Evolutionary conservation across 2,888 invertebrate species (phyloP).

Genomic region (Drosophila pullipes): DNA sequence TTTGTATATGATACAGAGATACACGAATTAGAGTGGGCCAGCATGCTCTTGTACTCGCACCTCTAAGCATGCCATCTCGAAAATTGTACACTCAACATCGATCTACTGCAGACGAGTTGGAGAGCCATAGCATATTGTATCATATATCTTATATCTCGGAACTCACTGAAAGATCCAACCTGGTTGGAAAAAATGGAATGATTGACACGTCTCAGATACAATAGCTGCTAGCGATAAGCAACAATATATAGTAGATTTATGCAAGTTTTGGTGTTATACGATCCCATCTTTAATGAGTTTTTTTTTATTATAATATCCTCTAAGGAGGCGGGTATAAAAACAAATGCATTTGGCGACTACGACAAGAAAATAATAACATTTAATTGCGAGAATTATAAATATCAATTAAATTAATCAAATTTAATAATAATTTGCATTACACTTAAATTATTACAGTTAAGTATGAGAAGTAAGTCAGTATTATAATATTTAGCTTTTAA

Average conservation of each 20-base stretch:
- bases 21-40: constrained; percentile 7
- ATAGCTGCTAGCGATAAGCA: neutral
- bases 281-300: neutral
- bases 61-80: neutral
- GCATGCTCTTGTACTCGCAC: neutral
- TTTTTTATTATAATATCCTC: neutral
- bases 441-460: constrained; percentile 77
- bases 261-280: neutral
- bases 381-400: constrained; percentile 80
- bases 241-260: neutral
- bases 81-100: neutral
- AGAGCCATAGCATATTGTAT: neutral
- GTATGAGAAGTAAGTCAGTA: constrained; percentile 81
- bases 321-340: constrained; percentile 12
- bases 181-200: neutral
- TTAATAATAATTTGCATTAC: constrained; percentile 79
- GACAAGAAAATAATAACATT: constrained; percentile 74
- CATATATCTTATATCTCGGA: neutral
- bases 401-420: constrained; percentile 80
- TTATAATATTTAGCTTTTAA: constrained; percentile 67
- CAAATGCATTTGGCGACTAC: constrained; percentile 43
- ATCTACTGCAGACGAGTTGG: neutral
- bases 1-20: neutral
- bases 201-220: neutral
- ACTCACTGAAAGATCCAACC: neutral